These are phyloP conservation scores for Solenopsis fugax DNA, from an alignment of 1,140 invertebrate species.

Conservation along the genomic window DNA sequence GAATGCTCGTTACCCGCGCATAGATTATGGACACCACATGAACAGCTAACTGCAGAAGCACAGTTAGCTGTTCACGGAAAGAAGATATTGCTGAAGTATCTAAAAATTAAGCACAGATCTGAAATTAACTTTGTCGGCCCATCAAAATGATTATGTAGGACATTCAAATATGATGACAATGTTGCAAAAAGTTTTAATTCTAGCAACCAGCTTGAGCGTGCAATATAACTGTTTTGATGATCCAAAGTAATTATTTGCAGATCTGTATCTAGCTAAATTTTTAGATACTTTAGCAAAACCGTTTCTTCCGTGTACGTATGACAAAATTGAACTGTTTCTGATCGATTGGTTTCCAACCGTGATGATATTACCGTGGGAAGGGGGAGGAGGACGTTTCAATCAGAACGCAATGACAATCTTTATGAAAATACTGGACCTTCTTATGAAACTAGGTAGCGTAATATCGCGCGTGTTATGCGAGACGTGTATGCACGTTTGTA, in stretches of 20 bases:
- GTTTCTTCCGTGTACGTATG: too few species aligned
- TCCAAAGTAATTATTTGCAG: too few species aligned
- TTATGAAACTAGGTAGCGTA: conserved; percentile 24
- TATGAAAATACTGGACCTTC: conserved; percentile 20
- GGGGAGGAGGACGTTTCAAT: neutral
- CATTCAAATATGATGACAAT: too few species aligned
- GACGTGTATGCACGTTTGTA: conserved; percentile 18
- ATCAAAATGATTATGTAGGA: too few species aligned
- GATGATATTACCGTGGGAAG: neutral
- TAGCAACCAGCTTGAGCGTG: too few species aligned
- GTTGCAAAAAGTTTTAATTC: too few species aligned
- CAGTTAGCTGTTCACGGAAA: neutral
- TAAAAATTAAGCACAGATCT: too few species aligned
- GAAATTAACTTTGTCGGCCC: too few species aligned
- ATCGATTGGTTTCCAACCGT: neutral
- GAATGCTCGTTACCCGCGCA: neutral
- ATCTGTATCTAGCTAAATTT: too few species aligned
- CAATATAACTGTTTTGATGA: too few species aligned
- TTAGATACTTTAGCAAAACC: too few species aligned
- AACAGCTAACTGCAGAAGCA: neutral
- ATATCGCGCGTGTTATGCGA: conserved; percentile 13
- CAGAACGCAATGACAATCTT: neutral
- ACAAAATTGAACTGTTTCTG: neutral
- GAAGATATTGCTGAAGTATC: too few species aligned
- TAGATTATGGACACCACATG: neutral